These are phyloP conservation scores for Drosophila leontia DNA, from an alignment of 1,140 invertebrate species.

Conservation along the genomic window DNA sequence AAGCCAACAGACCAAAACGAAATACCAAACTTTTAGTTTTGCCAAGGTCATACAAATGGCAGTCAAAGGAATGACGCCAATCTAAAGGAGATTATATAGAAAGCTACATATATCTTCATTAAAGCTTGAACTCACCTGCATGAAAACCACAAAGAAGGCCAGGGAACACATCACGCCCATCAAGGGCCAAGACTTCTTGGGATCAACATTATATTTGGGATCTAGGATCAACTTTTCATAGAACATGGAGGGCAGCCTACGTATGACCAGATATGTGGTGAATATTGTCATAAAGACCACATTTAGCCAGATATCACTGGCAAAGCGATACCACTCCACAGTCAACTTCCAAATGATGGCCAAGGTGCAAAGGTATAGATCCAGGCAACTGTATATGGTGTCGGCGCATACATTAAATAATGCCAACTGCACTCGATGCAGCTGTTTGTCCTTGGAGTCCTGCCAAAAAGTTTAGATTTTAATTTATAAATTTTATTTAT, in stretches of 20 bases:
- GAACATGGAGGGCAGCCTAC: constrained; percentile 39
- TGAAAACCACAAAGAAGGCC: constrained; percentile 38
- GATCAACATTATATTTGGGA: constrained; percentile 15
- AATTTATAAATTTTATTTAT: too few species aligned
- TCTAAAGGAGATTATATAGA: background rate
- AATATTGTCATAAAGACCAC: constrained; percentile 42
- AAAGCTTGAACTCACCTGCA: constrained; percentile 18
- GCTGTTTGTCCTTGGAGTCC: constrained; percentile 25
- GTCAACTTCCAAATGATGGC: constrained; percentile 27
- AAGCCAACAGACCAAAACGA: constrained; percentile 38
- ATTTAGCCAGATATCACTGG: constrained; percentile 43
- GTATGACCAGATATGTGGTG: constrained; percentile 39
- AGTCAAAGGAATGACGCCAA: constrained; percentile 44
- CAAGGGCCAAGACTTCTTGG: constrained; percentile 16
- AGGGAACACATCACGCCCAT: constrained; percentile 50
- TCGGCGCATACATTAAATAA: constrained; percentile 18
- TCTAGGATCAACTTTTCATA: constrained; percentile 48
- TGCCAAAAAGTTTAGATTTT: background rate
- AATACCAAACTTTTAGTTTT: background rate
- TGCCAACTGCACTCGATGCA: background rate
- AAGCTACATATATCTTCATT: too few species aligned
- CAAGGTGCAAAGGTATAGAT: constrained; percentile 41
- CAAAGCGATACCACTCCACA: constrained; percentile 30
- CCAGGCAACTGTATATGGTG: constrained; percentile 40
- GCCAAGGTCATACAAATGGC: constrained; percentile 40